Conservation (phyloP, 2,797 vertebrate genomes). For the Hoplostethus atlanticus region DNA sequence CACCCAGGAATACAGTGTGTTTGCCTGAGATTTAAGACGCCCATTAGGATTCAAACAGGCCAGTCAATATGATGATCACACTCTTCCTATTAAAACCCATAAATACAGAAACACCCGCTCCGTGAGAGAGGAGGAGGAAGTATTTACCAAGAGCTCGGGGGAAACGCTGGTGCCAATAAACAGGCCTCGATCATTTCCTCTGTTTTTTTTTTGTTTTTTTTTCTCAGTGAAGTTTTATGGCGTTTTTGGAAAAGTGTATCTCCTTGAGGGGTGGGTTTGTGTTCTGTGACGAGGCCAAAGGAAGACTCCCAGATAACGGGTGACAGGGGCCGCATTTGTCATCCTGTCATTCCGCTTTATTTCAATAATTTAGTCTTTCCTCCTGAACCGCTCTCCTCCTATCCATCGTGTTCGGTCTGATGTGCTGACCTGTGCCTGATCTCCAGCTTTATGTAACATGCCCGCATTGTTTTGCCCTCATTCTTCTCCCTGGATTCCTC, state of each 20-base stretch:
- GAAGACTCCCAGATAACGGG: constrained; percentile 9
- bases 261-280: constrained; percentile 18
- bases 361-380: constrained; percentile 29
- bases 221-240: constrained; percentile 47
- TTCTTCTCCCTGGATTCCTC: constrained; percentile 29
- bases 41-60: constrained; percentile 75
- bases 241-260: constrained; percentile 29
- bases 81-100: constrained; percentile 83
- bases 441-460: constrained; percentile 53
- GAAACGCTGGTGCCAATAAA: constrained; percentile 71
- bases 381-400: constrained; percentile 33
- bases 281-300: constrained; percentile 8
- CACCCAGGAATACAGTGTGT: constrained; percentile 72
- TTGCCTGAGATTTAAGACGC: constrained; percentile 76
- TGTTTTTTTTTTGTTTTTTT: constrained; percentile 27
- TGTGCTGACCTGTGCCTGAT: constrained; percentile 61
- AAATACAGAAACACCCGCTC: constrained; percentile 75
- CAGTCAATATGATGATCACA: constrained; percentile 81
- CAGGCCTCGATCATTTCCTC: constrained; percentile 52
- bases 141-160: constrained; percentile 68
- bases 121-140: constrained; percentile 39
- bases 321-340: constrained; percentile 13
- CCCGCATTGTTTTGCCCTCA: constrained; percentile 43
- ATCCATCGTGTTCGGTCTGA: constrained; percentile 50
- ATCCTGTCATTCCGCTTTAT: constrained; percentile 44